phyloP scores from a whole-genome alignment of 1,140 invertebrate species.

The Trinorchestia longiramus region DNA sequence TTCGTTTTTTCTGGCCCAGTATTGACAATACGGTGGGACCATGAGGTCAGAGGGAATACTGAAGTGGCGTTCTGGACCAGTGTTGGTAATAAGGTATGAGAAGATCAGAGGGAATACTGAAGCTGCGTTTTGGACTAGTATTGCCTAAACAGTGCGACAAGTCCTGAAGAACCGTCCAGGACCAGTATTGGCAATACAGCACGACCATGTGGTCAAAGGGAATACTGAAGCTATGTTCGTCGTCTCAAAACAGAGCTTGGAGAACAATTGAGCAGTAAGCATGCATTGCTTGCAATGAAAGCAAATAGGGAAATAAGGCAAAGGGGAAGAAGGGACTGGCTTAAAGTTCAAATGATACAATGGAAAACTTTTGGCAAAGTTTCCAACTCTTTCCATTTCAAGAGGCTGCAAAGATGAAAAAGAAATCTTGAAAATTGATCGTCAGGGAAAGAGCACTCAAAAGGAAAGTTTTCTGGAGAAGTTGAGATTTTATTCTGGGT shows the following conservation, averaged over 20 bases:
- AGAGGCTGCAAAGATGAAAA: background rate
- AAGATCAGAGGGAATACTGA: background rate
- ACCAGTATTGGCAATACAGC: background rate
- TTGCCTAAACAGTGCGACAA: background rate
- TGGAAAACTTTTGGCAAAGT: background rate
- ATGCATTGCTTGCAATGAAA: background rate
- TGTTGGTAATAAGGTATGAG: background rate
- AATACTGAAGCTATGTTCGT: background rate
- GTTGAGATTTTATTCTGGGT: background rate
- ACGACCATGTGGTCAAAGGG: background rate
- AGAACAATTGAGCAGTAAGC: background rate
- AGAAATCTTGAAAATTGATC: constrained; percentile 9
- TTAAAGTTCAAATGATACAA: constrained; percentile 2
- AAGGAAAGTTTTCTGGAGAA: background rate
- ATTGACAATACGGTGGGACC: too few relatives aligned
- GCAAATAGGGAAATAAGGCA: background rate
- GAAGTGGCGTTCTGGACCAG: background rate
- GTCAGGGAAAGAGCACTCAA: background rate
- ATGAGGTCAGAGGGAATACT: too few relatives aligned
- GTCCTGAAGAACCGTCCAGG: too few relatives aligned
- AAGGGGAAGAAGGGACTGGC: background rate
- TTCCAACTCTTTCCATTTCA: background rate
- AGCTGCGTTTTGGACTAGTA: background rate
- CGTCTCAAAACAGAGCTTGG: background rate
- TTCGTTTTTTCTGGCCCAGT: background rate